phyloP scores from a whole-genome alignment of 2,797 vertebrate species.

The Molossus molossus region DNA sequence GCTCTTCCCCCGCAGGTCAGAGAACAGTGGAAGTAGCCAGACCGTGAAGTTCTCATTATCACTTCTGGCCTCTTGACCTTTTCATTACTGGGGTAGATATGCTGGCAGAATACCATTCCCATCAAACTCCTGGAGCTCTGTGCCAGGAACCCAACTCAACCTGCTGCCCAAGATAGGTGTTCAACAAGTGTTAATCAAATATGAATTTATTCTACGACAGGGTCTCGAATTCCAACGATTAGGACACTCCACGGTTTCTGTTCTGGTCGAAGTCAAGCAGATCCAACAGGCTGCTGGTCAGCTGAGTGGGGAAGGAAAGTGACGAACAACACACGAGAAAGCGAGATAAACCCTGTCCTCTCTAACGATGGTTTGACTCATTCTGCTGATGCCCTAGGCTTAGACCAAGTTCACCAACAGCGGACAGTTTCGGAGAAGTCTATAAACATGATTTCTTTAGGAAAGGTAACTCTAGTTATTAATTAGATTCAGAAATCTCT shows the following conservation, averaged over 20 bases:
- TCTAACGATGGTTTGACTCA: neutral
- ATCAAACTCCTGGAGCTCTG: neutral
- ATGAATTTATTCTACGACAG: constrained; percentile 33
- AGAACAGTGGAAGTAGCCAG: neutral
- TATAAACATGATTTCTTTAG: constrained; percentile 9
- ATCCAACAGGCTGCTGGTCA: neutral
- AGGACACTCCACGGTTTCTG: neutral
- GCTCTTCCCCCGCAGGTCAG: neutral
- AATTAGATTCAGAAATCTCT: constrained; percentile 33
- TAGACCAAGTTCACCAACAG: neutral
- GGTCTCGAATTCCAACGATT: constrained; percentile 4
- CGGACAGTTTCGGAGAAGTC: constrained; percentile 46
- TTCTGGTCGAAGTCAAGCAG: constrained; percentile 46
- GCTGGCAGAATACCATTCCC: neutral
- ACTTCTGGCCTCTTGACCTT: neutral
- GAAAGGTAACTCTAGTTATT: constrained; percentile 52
- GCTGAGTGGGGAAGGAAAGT: neutral
- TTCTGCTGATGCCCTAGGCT: neutral
- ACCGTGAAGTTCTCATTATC: neutral
- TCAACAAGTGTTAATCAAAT: constrained; percentile 67
- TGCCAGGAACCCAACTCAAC: constrained; percentile 56
- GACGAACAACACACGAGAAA: neutral
- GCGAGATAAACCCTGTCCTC: neutral
- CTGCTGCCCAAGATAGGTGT: neutral
- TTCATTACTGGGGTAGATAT: neutral